phyloP scores from a whole-genome alignment of 2,113 vertebrate genomes.

The Mobula hypostoma region DNA sequence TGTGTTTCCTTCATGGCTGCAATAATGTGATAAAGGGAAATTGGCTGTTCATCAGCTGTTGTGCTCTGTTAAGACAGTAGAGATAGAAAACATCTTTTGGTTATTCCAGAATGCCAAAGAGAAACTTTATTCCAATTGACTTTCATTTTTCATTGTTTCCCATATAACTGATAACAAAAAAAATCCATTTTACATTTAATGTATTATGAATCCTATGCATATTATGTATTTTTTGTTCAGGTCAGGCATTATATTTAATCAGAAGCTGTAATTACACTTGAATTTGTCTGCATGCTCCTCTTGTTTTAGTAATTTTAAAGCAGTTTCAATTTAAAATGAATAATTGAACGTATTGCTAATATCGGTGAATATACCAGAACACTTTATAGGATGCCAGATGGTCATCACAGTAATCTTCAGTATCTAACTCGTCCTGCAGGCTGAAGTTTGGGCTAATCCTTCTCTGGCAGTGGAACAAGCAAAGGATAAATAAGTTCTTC shows the following conservation, averaged over 20 bases:
- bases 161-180: conserved; percentile 39
- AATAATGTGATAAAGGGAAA: conserved; percentile 99
- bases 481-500: background rate
- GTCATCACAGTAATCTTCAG: background rate
- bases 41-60: conserved; percentile 96
- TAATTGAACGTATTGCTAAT: background rate
- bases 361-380: background rate
- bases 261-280: conserved; percentile 2
- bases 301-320: background rate
- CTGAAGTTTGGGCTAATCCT: background rate
- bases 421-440: background rate
- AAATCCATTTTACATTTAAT: background rate
- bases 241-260: conserved; percentile 7
- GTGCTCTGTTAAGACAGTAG: conserved; percentile 69
- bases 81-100: conserved; percentile 67
- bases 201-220: background rate
- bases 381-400: background rate
- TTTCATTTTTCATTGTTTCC: conserved; percentile 69
- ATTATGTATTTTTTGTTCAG: background rate
- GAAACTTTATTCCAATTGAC: conserved; percentile 73
- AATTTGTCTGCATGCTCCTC: background rate
- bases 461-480: background rate
- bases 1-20: conserved; percentile 91
- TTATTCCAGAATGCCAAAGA: conserved; percentile 71
- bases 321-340: conserved; percentile 2